Evolutionary conservation across 2,797 vertebrate genomes (phyloP), one percentile per base, ranked within the genome.

Genomic region (Myiotriccus ornatus): DNA sequence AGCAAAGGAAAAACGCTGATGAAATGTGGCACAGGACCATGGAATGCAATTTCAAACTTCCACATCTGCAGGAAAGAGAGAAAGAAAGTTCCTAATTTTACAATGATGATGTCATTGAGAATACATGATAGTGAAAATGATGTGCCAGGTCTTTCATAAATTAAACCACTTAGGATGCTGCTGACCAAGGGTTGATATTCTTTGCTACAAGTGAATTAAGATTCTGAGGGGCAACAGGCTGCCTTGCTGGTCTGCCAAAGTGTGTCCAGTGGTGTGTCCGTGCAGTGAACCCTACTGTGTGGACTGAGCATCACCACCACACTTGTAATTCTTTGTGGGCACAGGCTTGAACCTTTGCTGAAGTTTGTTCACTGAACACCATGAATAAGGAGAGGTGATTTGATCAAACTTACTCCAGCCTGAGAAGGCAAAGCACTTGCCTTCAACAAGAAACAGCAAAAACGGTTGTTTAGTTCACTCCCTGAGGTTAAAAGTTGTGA

Each of bases 11-110:
- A 98, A 98, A 98, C 98, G 97, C 98, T 98, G 98, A 98, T 99
- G 98, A 99, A 99, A 99, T 98, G 98, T 99, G 99, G 99, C 99
- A 98, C 97, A 93, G 98, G 97, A 98, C 98, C 98, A 98, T 98
- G 98, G 99, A 99, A 99, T 99, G 98, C 98, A 97, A 98, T 98
- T 98, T 98, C 98, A 98, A 98, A 98, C 98, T 98, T 98, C 98
- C 98, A 99, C 99, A 99, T 99, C 98, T 99, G 99, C 98, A 98
- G 98, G 98, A 98, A 99, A 98, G 98, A 98, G 97, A 98, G 98
- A 98, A 98, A 98, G 98, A 98, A 98, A 97, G 97, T 98, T 98
- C 98, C 98, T 99, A 98, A 99, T 99, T 99, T 99, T 98, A 98
- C 98, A 98, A 97, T 98, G 98, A 98, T 99, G 98, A 99, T 99